Base-by-base conservation (phyloP, 2,113 vertebrate genomes). In the Nesogale talazaci region DNA sequence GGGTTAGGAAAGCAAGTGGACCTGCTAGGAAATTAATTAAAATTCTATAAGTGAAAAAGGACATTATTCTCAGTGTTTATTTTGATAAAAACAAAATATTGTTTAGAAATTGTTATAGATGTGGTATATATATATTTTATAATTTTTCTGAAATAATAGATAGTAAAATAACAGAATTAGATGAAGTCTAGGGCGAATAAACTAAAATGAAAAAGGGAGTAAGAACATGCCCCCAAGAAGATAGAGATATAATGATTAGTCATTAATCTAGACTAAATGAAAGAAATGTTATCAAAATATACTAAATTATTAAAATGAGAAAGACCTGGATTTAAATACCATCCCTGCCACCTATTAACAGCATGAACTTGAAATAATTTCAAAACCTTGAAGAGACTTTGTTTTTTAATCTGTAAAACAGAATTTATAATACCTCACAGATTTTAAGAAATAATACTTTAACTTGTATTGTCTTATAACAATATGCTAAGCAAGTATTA, bases 381-480 rank as follows among this genome's bases (percentile, higher is more conserved):
- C 20, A 42, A 69, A 46, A 12, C 25, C 3, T 46, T 19, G 65
- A 6, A 83, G 42, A 86, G 16, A 59, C 1, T 34, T 70, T 80
- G 17, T 34, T 95, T 88, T 27, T 16, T 72, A 75, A 89, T 59
- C 38, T 52, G 11, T 29, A 52, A 88, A 86, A 92, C 3, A 88
- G 16, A 92, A 36, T 0, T 70, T 70, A 76, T 5, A 84, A 83
- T 38, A 38, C 11, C 38, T 57, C n/a, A 80, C 23, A 83, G 1
- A 1, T 9, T 67, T 61, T 3, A 17, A 31, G 3, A 0, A 59
- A 31, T 15, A 75, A 56, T 87, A 17, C 29, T 61, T 70, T 75
- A 67, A 27, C 74, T 89, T 65, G 23, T 0, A 56, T 52, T 2
- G 79, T 69, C 83, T 72, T 4, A 83, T 70, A 12, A 56, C 42